Evolutionary conservation across 2,113 vertebrate genomes (phyloP).

Genomic region (Chiloscyllium plagiosum): DNA sequence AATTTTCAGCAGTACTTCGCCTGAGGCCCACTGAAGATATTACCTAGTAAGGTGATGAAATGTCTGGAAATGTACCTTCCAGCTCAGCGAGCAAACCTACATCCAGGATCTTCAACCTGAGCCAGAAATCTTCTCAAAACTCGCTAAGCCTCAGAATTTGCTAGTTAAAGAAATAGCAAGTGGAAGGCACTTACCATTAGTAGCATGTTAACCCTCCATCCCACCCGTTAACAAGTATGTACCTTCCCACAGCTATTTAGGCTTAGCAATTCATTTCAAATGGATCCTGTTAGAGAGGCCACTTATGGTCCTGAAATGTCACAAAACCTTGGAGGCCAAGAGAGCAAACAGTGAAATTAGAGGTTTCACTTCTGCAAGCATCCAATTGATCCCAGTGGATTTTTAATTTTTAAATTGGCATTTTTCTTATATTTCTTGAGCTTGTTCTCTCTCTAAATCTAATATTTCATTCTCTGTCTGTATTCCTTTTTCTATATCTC

Average conservation of each 20-base stretch:
- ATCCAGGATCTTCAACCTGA: too few relatives aligned
- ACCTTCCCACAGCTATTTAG: neutral
- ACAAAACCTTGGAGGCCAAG: neutral
- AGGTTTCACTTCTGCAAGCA: neutral
- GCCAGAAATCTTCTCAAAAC: too few relatives aligned
- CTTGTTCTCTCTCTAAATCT: neutral
- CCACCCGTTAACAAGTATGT: neutral
- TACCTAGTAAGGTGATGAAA: too few relatives aligned
- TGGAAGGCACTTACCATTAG: neutral
- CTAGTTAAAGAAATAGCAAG: neutral
- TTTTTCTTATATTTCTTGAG: neutral
- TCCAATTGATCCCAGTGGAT: neutral
- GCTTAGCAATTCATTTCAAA: neutral
- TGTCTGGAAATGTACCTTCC: too few relatives aligned
- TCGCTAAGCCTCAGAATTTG: neutral
- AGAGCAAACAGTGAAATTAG: neutral
- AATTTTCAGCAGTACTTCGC: too few relatives aligned
- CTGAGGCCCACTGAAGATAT: too few relatives aligned
- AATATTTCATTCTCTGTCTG: neutral
- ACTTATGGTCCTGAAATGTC: neutral
- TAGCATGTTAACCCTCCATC: neutral
- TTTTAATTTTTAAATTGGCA: neutral
- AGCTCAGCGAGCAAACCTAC: too few relatives aligned
- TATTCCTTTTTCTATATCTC: neutral
- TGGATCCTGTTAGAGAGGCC: neutral